Evolutionary conservation across 2,797 vertebrate genomes (phyloP).

Genomic region (Otolemur crassicaudatus): DNA sequence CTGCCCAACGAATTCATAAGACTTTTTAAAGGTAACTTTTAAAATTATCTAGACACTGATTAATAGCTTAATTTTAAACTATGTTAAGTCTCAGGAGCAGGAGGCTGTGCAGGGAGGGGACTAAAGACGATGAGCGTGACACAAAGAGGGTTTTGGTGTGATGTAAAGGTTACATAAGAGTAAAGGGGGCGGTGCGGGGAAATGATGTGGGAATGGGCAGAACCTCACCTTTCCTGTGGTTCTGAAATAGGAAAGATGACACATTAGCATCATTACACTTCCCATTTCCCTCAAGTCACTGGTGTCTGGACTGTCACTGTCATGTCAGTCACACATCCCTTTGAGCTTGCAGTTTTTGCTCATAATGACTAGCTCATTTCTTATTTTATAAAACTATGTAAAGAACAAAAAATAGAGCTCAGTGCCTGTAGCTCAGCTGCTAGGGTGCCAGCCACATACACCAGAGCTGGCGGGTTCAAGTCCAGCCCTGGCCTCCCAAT

Average conservation of each 20-base stretch:
- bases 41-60: not conserved
- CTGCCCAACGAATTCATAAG: not conserved
- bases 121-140: not conserved
- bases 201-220: not conserved
- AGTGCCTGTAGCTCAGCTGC: too few species aligned
- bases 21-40: not conserved
- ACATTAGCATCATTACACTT: not conserved
- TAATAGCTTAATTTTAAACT: not conserved
- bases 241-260: constrained; percentile 70
- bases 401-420: not conserved
- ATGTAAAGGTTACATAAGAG: not conserved
- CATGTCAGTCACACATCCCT: not conserved
- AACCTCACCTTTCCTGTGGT: constrained; percentile 18
- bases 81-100: not conserved
- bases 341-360: not conserved
- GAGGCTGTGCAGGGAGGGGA: not conserved
- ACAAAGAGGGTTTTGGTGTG: not conserved
- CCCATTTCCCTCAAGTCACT: constrained; percentile 13
- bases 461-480: too few species aligned
- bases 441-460: too few species aligned
- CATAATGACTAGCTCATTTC: not conserved
- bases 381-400: not conserved
- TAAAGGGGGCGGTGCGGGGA: not conserved
- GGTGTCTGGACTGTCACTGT: not conserved
- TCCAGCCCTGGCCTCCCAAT: too few species aligned